phyloP scores from a whole-genome alignment of 1,140 invertebrate species.

The Drosophila bocqueti region DNA sequence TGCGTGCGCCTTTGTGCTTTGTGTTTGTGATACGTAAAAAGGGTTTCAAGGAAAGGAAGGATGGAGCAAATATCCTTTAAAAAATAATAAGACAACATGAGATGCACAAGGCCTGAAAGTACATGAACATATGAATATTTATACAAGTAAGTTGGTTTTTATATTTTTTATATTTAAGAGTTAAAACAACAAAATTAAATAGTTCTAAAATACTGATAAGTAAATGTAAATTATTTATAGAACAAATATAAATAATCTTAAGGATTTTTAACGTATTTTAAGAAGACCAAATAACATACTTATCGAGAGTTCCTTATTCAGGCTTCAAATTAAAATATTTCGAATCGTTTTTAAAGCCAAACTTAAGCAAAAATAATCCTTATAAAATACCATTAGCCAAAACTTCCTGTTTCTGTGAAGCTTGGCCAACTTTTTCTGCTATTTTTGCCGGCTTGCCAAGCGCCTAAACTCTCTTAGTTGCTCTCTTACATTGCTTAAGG shows the following conservation, averaged over 20 bases:
- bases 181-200: too few species aligned
- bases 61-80: background rate
- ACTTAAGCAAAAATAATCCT: background rate
- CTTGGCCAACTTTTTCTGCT: background rate
- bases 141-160: background rate
- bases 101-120: background rate
- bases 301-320: background rate
- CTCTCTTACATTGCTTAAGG: background rate
- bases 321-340: too few species aligned
- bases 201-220: too few species aligned
- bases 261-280: background rate
- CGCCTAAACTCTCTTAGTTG: background rate
- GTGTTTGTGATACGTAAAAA: constrained; percentile 37
- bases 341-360: background rate
- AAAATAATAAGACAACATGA: background rate
- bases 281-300: too few species aligned
- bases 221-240: too few species aligned
- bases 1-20: constrained; percentile 25
- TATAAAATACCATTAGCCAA: background rate
- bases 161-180: background rate
- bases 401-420: background rate
- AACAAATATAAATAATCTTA: too few species aligned
- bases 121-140: background rate
- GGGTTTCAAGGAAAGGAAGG: constrained; percentile 19
- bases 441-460: constrained; percentile 12